A percentile compares a stretch with the other conserved stretches of the same genome.
These are phyloP conservation scores for Linepithema humile DNA, from an alignment of 1,140 invertebrate genomes.

Conservation along the genomic window DNA sequence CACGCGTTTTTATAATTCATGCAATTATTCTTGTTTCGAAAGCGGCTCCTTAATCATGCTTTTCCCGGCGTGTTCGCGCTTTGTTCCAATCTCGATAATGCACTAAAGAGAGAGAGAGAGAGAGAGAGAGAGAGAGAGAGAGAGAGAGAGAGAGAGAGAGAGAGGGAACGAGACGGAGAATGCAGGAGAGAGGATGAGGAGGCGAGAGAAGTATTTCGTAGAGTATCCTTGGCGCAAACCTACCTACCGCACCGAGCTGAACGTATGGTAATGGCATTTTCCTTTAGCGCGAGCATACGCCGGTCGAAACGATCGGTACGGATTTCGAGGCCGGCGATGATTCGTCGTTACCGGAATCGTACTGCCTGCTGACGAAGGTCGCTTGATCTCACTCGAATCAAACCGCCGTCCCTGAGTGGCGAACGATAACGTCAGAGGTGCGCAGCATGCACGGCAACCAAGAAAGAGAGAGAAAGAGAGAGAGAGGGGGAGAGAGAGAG, in stretches of 20 bases:
- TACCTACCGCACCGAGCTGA: slow-evolving; percentile 16
- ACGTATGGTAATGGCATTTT: slow-evolving; percentile 53
- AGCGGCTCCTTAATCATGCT: slow-evolving; percentile 11
- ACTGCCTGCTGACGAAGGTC: slow-evolving; percentile 74
- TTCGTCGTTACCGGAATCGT: slow-evolving; percentile 79
- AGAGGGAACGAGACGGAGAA: no score
- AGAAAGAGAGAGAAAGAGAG: no score
- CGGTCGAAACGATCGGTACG: slow-evolving; percentile 50
- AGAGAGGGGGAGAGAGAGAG: background rate
- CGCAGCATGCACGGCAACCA: background rate
- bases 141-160: background rate
- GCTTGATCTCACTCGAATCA: slow-evolving; percentile 38
- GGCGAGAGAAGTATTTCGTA: slow-evolving; percentile 31
- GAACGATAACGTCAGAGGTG: slow-evolving; percentile 52
- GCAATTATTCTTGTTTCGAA: slow-evolving; percentile 40
- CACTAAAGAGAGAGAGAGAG: background rate
- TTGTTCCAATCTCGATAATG: slow-evolving; percentile 13
- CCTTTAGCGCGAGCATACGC: slow-evolving; percentile 30
- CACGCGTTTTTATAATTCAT: background rate
- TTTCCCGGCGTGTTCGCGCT: slow-evolving; percentile 21
- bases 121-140: background rate
- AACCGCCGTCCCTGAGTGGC: slow-evolving; percentile 40
- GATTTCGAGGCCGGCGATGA: slow-evolving; percentile 77
- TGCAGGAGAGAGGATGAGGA: slow-evolving; percentile 1
- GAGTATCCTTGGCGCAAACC: slow-evolving; percentile 33